Evolutionary conservation across 2,797 vertebrate genomes (phyloP).

Genomic region (Macrochelys suwanniensis): DNA sequence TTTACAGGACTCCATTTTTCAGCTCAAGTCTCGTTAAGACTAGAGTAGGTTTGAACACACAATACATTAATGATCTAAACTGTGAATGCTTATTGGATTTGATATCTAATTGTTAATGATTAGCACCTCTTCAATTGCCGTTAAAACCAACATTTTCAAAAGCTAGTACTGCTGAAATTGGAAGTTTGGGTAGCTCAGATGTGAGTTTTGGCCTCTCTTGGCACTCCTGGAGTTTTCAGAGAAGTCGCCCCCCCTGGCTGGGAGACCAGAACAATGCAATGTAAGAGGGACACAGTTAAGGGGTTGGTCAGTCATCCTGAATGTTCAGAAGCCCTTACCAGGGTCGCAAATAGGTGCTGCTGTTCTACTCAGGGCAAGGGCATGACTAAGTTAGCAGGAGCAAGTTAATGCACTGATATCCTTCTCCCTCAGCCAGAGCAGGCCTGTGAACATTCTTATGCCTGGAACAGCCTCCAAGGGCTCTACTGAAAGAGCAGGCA

Average conservation of each 20-base stretch:
- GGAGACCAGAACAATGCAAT: not conserved
- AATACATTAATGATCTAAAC: not conserved
- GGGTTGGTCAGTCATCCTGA: not conserved
- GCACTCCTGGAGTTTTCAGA: not conserved
- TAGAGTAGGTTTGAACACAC: not conserved
- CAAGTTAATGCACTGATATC: not conserved
- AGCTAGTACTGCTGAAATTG: not conserved
- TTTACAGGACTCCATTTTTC: constrained; percentile 11
- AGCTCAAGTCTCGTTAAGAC: not conserved
- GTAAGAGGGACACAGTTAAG: not conserved
- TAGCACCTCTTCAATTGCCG: not conserved
- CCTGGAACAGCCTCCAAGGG: not conserved
- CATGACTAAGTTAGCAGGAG: not conserved
- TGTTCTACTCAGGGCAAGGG: not conserved
- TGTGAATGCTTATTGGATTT: not conserved
- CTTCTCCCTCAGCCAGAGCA: not conserved
- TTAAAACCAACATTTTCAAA: not conserved
- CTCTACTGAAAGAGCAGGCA: not conserved
- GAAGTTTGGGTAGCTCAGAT: not conserved
- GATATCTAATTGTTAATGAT: not conserved
- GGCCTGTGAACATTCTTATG: not conserved
- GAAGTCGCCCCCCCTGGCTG: not conserved
- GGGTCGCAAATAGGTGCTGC: not conserved
- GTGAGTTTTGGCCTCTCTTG: not conserved
- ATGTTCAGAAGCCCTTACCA: not conserved